Evolutionary conservation across 2,113 vertebrate species (phyloP).

Genomic region (Catagonus wagneri): DNA sequence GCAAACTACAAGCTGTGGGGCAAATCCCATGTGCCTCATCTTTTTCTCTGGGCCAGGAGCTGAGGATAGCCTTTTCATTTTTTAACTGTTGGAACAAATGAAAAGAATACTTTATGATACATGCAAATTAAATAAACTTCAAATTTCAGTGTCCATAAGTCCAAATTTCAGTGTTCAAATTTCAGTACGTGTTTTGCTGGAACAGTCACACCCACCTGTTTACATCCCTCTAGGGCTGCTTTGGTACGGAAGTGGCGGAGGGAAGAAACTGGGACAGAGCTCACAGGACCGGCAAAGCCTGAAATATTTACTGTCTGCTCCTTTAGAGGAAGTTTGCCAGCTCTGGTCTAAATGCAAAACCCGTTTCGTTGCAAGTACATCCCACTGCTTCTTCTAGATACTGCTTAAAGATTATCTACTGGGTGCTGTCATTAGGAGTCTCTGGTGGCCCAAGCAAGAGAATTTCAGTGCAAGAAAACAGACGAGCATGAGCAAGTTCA

Average conservation of each 20-base stretch:
- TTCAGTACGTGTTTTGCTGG: not conserved
- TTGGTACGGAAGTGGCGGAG: not conserved
- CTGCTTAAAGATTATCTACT: not conserved
- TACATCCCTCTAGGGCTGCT: not conserved
- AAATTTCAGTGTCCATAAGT: not conserved
- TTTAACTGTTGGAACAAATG: not conserved
- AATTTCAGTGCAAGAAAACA: not conserved
- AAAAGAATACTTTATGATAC: not conserved
- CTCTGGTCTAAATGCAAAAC: constrained; percentile 13
- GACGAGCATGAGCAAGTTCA: not conserved
- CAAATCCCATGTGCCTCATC: not conserved
- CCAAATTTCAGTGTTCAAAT: not conserved
- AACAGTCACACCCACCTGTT: not conserved
- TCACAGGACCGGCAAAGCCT: not conserved
- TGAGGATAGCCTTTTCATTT: not conserved
- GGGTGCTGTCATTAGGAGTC: not conserved
- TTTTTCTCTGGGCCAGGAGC: not conserved
- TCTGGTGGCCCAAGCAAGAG: not conserved
- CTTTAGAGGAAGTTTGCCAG: not conserved
- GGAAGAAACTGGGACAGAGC: not conserved
- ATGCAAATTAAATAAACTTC: not conserved
- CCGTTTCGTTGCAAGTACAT: not conserved
- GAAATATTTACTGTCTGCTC: not conserved
- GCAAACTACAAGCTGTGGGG: not conserved
- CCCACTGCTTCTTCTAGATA: not conserved